phyloP scores from a whole-genome alignment of 2,888 invertebrate genomes.

The Hydroisotoma schaefferi region DNA sequence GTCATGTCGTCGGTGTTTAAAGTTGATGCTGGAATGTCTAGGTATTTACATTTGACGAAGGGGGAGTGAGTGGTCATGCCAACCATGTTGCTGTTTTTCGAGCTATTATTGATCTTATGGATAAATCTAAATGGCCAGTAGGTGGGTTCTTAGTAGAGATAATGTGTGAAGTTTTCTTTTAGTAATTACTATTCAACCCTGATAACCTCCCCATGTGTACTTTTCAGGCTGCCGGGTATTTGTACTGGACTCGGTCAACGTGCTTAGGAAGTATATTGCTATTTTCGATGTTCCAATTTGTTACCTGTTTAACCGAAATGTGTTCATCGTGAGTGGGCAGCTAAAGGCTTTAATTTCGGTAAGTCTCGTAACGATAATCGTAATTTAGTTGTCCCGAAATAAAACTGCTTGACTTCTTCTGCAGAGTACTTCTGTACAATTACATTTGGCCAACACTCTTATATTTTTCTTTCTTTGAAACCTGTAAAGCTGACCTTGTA shows the following conservation, averaged over 20 bases:
- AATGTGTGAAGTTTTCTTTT: slow-evolving; percentile 3
- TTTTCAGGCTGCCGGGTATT: slow-evolving; percentile 77
- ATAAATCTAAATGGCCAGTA: slow-evolving; percentile 49
- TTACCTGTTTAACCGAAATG: slow-evolving; percentile 55
- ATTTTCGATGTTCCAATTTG: slow-evolving; percentile 79
- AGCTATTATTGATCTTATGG: slow-evolving; percentile 72
- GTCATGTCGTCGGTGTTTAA: neutral
- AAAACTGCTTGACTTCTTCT: too few relatives aligned
- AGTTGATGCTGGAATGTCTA: slow-evolving; percentile 33
- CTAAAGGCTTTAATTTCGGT: slow-evolving; percentile 36
- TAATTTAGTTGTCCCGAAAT: neutral
- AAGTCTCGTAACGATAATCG: too few relatives aligned
- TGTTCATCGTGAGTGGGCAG: slow-evolving; percentile 35
- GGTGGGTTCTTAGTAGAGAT: slow-evolving; percentile 45
- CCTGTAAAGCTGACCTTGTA: slow-evolving; percentile 2
- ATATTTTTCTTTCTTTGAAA: too few relatives aligned
- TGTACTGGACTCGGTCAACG: slow-evolving; percentile 78
- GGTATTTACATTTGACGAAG: slow-evolving; percentile 87
- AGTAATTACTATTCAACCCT: slow-evolving; percentile 5
- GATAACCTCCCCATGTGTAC: neutral
- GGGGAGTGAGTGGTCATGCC: slow-evolving; percentile 86
- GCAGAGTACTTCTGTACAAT: slow-evolving; percentile 1
- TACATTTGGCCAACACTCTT: too few relatives aligned
- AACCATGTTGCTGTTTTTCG: slow-evolving; percentile 87
- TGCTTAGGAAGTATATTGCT: slow-evolving; percentile 75